Conservation (phyloP, 2,113 vertebrate genomes). For the Pterocles burchelli region DNA sequence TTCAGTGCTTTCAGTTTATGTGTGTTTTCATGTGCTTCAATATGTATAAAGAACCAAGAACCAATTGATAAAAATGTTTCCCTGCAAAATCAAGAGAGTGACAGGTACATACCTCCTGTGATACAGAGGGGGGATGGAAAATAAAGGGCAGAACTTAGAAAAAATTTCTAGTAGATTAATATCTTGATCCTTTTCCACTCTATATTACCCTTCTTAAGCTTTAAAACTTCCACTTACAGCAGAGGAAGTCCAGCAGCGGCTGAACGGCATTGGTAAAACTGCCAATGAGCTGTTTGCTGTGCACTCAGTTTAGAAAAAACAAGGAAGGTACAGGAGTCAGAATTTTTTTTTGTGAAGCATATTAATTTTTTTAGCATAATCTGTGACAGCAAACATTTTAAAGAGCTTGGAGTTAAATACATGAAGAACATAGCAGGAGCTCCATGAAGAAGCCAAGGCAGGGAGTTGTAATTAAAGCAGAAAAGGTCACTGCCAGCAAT, state of each 20-base stretch:
- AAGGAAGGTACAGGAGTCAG: background rate
- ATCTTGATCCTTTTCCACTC: background rate
- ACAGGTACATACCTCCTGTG: background rate
- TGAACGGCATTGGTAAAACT: background rate
- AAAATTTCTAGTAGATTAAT: background rate
- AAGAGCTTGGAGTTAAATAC: background rate
- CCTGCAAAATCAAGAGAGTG: background rate
- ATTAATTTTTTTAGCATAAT: background rate
- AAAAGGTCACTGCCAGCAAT: background rate
- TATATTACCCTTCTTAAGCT: background rate
- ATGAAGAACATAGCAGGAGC: background rate
- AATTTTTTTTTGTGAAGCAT: background rate
- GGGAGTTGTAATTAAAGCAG: background rate
- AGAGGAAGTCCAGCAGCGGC: background rate
- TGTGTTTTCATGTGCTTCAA: background rate
- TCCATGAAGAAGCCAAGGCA: background rate
- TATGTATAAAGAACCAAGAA: background rate
- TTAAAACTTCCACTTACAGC: background rate
- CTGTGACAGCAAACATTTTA: background rate
- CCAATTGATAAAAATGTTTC: background rate
- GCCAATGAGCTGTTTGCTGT: background rate
- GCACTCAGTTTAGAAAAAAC: background rate
- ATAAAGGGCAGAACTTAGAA: background rate
- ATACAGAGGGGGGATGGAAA: background rate
- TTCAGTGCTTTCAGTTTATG: background rate